Conservation (phyloP, 2,888 invertebrate species). For the Artemia sp. region DNA sequence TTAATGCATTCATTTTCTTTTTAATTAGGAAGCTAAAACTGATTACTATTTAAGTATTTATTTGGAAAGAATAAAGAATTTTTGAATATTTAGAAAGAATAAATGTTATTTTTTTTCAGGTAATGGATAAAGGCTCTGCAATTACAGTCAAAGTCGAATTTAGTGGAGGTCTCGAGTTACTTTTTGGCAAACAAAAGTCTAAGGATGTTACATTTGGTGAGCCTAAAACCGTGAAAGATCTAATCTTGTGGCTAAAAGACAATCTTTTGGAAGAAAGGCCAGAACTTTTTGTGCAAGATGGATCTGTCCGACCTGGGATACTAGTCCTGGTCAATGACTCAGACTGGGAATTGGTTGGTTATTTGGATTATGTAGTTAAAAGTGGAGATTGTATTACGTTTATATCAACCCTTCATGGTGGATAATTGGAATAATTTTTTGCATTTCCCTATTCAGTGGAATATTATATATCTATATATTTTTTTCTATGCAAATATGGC, state of each 20-base stretch:
- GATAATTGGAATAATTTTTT: conserved; percentile 26
- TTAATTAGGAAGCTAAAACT: too few relatives aligned
- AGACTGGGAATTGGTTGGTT: conserved; percentile 40
- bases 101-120: too few relatives aligned
- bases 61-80: too few relatives aligned
- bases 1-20: too few relatives aligned
- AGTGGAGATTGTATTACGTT: conserved; percentile 33
- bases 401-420: conserved; percentile 37
- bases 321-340: conserved; percentile 40
- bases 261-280: conserved; percentile 35
- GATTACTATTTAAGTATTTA: too few relatives aligned
- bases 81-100: too few relatives aligned
- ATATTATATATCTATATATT: too few relatives aligned
- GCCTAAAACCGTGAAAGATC: conserved; percentile 30
- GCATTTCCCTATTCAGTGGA: too few relatives aligned
- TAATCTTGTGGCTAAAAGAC: conserved; percentile 34
- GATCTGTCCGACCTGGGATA: conserved; percentile 34
- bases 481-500: too few relatives aligned
- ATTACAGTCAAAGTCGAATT: conserved; percentile 22
- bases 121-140: too few relatives aligned
- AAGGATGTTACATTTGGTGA: conserved; percentile 30
- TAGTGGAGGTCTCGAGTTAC: conserved; percentile 38
- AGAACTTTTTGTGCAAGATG: conserved; percentile 33
- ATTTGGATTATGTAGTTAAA: conserved; percentile 32
- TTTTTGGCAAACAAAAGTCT: conserved; percentile 34